Conservation (phyloP, 2,797 vertebrate genomes). For the Ambastaia sidthimunki region DNA sequence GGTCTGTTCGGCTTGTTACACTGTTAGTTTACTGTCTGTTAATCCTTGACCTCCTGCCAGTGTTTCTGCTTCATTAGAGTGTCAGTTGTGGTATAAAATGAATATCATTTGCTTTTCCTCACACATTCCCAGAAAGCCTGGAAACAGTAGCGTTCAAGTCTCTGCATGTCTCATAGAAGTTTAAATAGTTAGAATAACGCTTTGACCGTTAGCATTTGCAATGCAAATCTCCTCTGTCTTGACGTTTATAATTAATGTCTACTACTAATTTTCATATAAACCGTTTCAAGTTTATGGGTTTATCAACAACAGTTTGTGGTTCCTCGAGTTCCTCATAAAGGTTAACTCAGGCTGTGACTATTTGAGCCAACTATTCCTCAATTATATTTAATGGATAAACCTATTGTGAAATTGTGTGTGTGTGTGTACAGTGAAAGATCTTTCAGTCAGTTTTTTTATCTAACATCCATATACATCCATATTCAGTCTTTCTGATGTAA, state of each 20-base stretch:
- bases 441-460: not conserved
- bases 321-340: constrained; percentile 30
- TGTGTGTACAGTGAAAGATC: too few relatives aligned
- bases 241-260: constrained; percentile 33
- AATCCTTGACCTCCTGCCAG: constrained; percentile 11
- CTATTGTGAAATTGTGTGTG: not conserved
- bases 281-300: constrained; percentile 36
- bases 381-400: not conserved
- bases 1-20: not conserved
- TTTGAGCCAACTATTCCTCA: not conserved
- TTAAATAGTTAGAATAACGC: constrained; percentile 8
- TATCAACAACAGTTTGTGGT: constrained; percentile 48
- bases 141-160: constrained; percentile 27
- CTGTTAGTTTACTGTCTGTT: not conserved
- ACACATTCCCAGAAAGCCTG: constrained; percentile 18
- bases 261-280: constrained; percentile 47
- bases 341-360: not conserved
- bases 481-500: constrained; percentile 1
- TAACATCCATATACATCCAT: not conserved
- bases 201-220: constrained; percentile 55
- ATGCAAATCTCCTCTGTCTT: constrained; percentile 50
- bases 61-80: constrained; percentile 8
- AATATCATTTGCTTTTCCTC: not conserved
- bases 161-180: constrained; percentile 26
- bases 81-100: constrained; percentile 36